Evolutionary conservation across 2,888 invertebrate species (phyloP), one percentile per base, ranked within the genome.

Genomic region (Caenorhabditis becei): DNA sequence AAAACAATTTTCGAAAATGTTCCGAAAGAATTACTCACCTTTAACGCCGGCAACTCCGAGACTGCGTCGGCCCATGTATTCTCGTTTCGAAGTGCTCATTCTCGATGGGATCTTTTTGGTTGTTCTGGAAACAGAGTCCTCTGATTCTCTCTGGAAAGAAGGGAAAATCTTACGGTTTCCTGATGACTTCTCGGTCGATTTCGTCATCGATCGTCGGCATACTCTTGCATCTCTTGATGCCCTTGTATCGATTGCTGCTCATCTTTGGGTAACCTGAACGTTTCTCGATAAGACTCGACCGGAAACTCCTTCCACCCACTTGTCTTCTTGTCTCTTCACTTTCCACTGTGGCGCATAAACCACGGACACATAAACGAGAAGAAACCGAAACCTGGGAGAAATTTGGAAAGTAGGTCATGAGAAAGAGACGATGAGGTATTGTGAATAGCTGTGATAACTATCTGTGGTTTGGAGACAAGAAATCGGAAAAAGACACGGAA

Each of bases 61-160:
- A 65, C 80, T 80, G 16, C 80, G 18, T 23, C 80, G 18, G 1
- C 80, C 80, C 74, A 75, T 80, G 37, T 80, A 80, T 14, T 65
- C 58, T 11, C 61, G 69, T 51, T 54, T 70, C 26, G 80, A 69
- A 2, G 69, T 74, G 24, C 35, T 74, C 26, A 24, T 26, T 28
- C 35, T 37, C 7, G 51, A 24, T 2, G 49, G 18, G 11, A 41
- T 16, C 28, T 71, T 78, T 8, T 61, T 71, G 1, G 62, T n/a
- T 0, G 28, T 14, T 54, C 78, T 71, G 54, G 35, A 77, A 32
- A 32, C 32, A 32, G 5, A 32, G 10, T 10, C 32, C 32, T 32
- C 32, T n/a, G n/a, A n/a, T n/a, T n/a, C n/a, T n/a, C n/a, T n/a
- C n/a, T n/a, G n/a, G n/a, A n/a, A n/a, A n/a, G n/a, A n/a, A n/a